Evolutionary conservation across 2,888 invertebrate genomes (phyloP).

Genomic region (Parasteatoda lunata): DNA sequence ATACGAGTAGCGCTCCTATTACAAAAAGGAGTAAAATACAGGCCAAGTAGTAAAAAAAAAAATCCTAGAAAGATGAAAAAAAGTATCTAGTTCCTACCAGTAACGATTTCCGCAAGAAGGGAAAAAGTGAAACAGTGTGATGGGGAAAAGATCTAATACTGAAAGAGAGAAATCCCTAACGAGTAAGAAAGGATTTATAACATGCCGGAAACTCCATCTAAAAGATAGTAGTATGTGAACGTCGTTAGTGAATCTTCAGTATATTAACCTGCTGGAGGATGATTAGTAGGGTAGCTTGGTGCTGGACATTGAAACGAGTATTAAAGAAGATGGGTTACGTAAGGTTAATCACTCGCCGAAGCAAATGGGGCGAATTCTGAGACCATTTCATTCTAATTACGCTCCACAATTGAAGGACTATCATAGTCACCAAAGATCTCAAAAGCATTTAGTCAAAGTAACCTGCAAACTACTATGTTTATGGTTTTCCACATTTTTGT

Average conservation of each 20-base stretch:
- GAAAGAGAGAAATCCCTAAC: slow-evolving; percentile 32
- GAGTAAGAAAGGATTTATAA: slow-evolving; percentile 50
- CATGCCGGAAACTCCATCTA: slow-evolving; percentile 48
- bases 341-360: slow-evolving; percentile 32
- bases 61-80: not conserved
- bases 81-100: not conserved
- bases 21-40: not conserved
- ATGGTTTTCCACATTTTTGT: too few relatives aligned
- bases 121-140: slow-evolving; percentile 20
- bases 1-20: too few relatives aligned
- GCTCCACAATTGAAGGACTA: not conserved
- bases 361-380: slow-evolving; percentile 17
- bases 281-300: slow-evolving; percentile 28
- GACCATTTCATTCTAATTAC: slow-evolving; percentile 13
- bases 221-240: slow-evolving; percentile 25
- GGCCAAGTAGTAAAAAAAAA: not conserved
- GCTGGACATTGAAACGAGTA: slow-evolving; percentile 14
- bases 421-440: not conserved
- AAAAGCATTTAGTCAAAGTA: not conserved
- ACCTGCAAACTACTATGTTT: too few relatives aligned
- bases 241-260: slow-evolving; percentile 35
- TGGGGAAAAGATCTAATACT: slow-evolving; percentile 10
- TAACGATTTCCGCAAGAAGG: slow-evolving; percentile 54
- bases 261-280: slow-evolving; percentile 33
- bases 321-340: not conserved